Conservation (phyloP, 2,113 vertebrate genomes). For the Synodontis membranacea region DNA sequence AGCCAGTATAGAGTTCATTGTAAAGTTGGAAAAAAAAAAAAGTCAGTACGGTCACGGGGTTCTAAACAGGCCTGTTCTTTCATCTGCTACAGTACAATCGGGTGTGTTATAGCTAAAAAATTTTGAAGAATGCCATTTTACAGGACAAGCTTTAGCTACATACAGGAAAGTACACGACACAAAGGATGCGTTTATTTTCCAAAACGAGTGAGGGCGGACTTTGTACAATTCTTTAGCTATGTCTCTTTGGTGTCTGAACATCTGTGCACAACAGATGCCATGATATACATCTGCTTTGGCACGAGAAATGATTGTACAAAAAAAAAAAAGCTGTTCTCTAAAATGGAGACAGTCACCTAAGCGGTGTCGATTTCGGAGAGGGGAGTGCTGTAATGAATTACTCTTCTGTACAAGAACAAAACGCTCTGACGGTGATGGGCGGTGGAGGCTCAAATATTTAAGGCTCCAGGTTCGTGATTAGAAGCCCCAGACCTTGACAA, state of each 20-base stretch:
- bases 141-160: conserved; percentile 1
- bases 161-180: neutral
- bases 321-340: neutral
- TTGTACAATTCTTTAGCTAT: neutral
- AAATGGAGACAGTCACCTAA: neutral
- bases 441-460: too few relatives aligned
- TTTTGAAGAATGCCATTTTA: neutral
- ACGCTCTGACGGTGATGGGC: neutral
- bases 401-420: neutral
- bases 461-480: too few relatives aligned
- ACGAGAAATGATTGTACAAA: neutral
- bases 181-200: neutral
- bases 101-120: neutral
- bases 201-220: neutral
- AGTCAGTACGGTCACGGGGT: neutral
- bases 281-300: neutral
- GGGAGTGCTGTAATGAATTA: neutral
- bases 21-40: conserved; percentile 9
- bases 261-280: conserved; percentile 18
- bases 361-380: neutral
- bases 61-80: conserved; percentile 10
- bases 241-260: conserved; percentile 21
- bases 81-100: conserved; percentile 19
- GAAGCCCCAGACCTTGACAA: too few relatives aligned
- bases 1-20: conserved; percentile 3